Base-by-base conservation (phyloP, 1,140 invertebrate species). In the Cataglyphis hispanica region DNA sequence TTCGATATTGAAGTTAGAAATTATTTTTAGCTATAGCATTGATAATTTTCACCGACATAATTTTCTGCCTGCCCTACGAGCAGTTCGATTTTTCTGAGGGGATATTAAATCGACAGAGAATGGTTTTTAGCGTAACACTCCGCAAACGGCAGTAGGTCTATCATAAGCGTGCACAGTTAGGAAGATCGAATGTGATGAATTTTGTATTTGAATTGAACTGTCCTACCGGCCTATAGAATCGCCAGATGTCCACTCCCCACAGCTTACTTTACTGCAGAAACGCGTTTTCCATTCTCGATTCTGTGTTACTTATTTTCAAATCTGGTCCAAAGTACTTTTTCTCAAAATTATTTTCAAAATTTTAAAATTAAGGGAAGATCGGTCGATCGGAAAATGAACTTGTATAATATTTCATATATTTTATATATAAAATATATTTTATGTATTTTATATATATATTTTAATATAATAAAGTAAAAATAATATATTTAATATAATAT, bases 101-200 rank as follows among this genome's bases (percentile, higher is more conserved):
- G 37, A 7, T 16, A 80, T 80, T 69, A 69, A 77, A 50, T 31
- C 19, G 43, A 53, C n/a, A 10, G 16, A 34, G 3, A 58, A 83
- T 34, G 7, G 6, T 40, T 72, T 43, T 72, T 43, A 74, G n/a
- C 53, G 34, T 72, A 46, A 83, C 53, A 37, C 78, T 61, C 31
- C 53, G 63, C 25, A 84, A 85, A 86, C 83, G 67, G 70, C 76
- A 76, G 83, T 89, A 91, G 87, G 80, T 89, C 63, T 77, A 60
- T 85, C 75, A 83, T 81, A 75, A 66, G 69, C 72, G 64, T 66
- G 66, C 84, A 89, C 84, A 81, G 85, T 86, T 93, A 91, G 74
- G 80, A 77, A 92, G 90, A 95, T 95, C 94, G 94, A 95, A 94
- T 85, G 43, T 81, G 43, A 92, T 95, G 92, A 95, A 95, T 95